phyloP scores from a whole-genome alignment of 2,797 vertebrate species.

The Chromis chromis region DNA sequence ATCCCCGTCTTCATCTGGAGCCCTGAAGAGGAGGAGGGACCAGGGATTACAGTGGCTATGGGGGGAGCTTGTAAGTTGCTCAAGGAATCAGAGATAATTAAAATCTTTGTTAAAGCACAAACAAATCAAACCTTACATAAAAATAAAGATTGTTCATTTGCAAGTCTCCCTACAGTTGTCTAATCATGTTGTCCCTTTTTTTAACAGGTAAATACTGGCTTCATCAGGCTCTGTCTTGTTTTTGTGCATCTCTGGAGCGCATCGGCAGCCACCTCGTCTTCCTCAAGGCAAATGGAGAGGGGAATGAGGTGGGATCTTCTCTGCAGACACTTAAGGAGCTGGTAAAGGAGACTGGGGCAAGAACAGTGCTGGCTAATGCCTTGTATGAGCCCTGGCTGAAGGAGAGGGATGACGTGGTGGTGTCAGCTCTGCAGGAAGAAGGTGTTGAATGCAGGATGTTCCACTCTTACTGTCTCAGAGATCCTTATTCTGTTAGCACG shows the following conservation, averaged over 20 bases:
- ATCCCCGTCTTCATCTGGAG: constrained; percentile 84
- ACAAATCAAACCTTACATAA: neutral
- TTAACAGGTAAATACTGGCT: constrained; percentile 83
- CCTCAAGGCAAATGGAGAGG: constrained; percentile 43
- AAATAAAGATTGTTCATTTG: neutral
- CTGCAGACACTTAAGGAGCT: constrained; percentile 65
- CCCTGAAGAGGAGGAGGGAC: constrained; percentile 81
- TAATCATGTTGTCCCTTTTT: neutral
- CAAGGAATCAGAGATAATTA: neutral
- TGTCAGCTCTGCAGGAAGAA: constrained; percentile 67
- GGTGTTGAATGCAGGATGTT: constrained; percentile 70
- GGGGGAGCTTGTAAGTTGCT: constrained; percentile 79
- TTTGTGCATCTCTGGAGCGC: constrained; percentile 71
- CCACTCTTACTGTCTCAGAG: constrained; percentile 84
- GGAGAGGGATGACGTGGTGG: constrained; percentile 76
- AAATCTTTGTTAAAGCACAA: neutral
- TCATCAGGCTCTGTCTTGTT: constrained; percentile 79
- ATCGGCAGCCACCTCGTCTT: constrained; percentile 78
- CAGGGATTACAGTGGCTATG: constrained; percentile 75
- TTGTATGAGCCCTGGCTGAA: constrained; percentile 86
- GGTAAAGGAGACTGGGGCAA: constrained; percentile 74
- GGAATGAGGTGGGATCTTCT: constrained; percentile 53
- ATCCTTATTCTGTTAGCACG: constrained; percentile 82
- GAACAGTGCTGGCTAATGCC: constrained; percentile 78
- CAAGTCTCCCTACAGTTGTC: neutral